Evolutionary conservation across 2,888 invertebrate genomes (phyloP).

Genomic region (Acanthoscelides obtectus): DNA sequence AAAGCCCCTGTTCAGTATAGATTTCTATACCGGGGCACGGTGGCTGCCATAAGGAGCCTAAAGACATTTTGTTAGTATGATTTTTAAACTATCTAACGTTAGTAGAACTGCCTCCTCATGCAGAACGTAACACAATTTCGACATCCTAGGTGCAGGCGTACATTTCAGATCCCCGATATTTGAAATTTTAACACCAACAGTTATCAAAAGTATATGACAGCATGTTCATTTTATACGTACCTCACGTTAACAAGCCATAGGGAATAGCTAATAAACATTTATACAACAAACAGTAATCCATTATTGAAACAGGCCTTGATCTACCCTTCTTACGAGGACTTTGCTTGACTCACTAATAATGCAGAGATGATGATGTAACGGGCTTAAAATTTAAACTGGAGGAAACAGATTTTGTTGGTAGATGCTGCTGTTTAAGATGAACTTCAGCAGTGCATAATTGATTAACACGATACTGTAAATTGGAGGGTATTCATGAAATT

Average conservation of each 20-base stretch:
- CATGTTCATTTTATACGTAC: too few species aligned
- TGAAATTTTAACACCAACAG: too few species aligned
- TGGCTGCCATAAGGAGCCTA: too few species aligned
- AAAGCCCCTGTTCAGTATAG: too few species aligned
- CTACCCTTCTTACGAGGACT: background rate
- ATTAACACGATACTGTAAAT: background rate
- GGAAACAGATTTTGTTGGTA: background rate
- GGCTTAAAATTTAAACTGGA: background rate
- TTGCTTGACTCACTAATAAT: background rate
- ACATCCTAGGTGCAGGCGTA: too few species aligned
- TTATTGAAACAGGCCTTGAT: background rate
- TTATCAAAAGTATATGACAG: too few species aligned
- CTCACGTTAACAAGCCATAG: background rate
- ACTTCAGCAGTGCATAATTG: background rate
- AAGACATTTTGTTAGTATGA: too few species aligned
- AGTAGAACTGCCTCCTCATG: too few species aligned
- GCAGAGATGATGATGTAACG: background rate
- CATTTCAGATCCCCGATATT: too few species aligned
- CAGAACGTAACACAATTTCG: too few species aligned
- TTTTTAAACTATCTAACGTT: too few species aligned
- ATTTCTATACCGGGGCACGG: too few species aligned
- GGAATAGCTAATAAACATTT: background rate
- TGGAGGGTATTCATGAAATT: background rate
- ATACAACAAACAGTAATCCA: background rate
- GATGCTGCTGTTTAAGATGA: background rate